phyloP scores from a whole-genome alignment of 2,888 invertebrate species.

The Synanthedon formicaeformis region DNA sequence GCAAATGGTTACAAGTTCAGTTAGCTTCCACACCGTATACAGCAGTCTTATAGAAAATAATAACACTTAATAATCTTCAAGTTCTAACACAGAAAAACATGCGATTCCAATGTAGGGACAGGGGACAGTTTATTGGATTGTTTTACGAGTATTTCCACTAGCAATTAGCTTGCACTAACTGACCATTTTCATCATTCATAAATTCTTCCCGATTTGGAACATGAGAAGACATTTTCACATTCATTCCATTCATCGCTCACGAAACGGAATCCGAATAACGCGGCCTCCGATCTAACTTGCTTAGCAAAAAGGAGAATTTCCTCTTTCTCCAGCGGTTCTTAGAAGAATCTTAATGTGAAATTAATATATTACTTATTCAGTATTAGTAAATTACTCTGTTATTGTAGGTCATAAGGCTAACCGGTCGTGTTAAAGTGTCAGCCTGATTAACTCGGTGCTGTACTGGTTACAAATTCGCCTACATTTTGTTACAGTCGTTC shows the following conservation, averaged over 20 bases:
- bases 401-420: constrained; percentile 3
- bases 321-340: constrained; percentile 24
- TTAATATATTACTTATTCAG: constrained; percentile 44
- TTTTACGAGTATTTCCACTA: neutral
- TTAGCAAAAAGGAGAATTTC: constrained; percentile 30
- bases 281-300: constrained; percentile 21
- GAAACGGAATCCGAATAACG: constrained; percentile 26
- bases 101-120: too few species aligned
- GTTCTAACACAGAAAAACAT: too few species aligned
- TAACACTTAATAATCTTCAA: too few species aligned
- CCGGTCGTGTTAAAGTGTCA: constrained; percentile 12
- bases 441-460: constrained; percentile 29
- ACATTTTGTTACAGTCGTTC: neutral
- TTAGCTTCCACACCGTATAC: too few species aligned
- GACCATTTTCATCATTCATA: neutral
- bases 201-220: neutral
- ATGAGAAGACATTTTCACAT: constrained; percentile 35
- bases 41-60: too few species aligned
- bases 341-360: constrained; percentile 43
- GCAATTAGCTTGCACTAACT: neutral
- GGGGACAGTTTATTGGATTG: too few species aligned
- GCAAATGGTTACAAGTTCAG: too few species aligned
- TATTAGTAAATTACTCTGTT: constrained; percentile 1
- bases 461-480: constrained; percentile 13
- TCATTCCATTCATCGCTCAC: constrained; percentile 16